phyloP scores from a whole-genome alignment of 2,797 vertebrate species.

The Sebastiscus tertius region DNA sequence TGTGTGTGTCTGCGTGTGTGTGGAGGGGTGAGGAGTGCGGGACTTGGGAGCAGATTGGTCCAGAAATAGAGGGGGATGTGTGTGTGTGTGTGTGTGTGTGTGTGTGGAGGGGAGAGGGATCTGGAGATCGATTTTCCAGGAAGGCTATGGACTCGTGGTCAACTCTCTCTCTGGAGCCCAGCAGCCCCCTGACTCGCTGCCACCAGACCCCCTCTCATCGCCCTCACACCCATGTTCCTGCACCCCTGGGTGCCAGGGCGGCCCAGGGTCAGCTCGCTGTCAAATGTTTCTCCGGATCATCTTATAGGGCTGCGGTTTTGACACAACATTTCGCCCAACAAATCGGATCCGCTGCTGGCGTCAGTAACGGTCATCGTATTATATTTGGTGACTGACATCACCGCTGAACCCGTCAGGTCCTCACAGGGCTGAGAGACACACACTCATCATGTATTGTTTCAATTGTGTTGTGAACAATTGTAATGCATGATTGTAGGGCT shows the following conservation, averaged over 20 bases:
- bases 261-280: constrained; percentile 53
- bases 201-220: constrained; percentile 30
- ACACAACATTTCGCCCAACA: constrained; percentile 44
- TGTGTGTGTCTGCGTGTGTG: constrained; percentile 58
- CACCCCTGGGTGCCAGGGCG: constrained; percentile 38
- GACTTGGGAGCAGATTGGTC: constrained; percentile 66
- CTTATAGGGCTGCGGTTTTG: constrained; percentile 61
- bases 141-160: constrained; percentile 70
- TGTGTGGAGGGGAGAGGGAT: constrained; percentile 14
- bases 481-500: neutral
- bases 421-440: neutral
- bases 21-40: constrained; percentile 53
- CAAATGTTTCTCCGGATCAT: constrained; percentile 60
- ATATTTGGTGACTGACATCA: constrained; percentile 51
- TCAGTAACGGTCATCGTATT: constrained; percentile 6
- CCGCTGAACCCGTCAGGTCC: neutral
- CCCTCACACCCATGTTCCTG: constrained; percentile 55
- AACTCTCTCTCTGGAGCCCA: constrained; percentile 43
- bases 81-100: constrained; percentile 8
- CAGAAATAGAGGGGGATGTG: constrained; percentile 48
- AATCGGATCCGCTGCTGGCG: constrained; percentile 38
- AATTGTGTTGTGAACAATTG: no score
- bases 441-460: neutral
- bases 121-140: constrained; percentile 75
- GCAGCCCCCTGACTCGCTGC: constrained; percentile 36